Percentiles rank a stretch among this genome's conserved stretches.
phyloP scores from a whole-genome alignment of 2,113 vertebrate species.

The Nothoprocta perdicaria region DNA sequence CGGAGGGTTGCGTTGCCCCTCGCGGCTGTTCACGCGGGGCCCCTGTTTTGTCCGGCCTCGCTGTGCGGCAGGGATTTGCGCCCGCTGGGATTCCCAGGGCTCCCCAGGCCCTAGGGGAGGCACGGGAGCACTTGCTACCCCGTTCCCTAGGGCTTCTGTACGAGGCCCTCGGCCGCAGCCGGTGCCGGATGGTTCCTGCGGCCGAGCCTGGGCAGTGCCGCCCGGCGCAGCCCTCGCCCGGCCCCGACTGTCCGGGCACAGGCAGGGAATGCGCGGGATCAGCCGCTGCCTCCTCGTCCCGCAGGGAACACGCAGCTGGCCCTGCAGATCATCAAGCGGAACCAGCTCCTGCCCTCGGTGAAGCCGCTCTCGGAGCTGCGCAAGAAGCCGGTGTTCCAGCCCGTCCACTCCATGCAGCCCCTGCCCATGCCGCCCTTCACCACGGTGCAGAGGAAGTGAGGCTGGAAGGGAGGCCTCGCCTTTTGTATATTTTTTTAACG shows the following conservation, averaged over 20 bases:
- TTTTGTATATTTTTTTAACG: constrained; percentile 66
- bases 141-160: too few relatives aligned
- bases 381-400: constrained; percentile 86
- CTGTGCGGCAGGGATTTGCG: background rate
- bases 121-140: too few relatives aligned
- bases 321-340: constrained; percentile 98
- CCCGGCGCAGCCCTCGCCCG: too few relatives aligned
- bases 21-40: background rate
- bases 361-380: constrained; percentile 86
- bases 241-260: too few relatives aligned
- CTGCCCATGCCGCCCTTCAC: constrained; percentile 91
- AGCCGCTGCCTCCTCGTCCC: background rate
- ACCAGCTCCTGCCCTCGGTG: constrained; percentile 90
- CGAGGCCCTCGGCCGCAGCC: too few relatives aligned
- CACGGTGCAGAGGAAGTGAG: constrained; percentile 93
- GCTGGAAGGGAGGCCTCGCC: background rate
- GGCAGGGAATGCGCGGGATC: too few relatives aligned
- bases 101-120: too few relatives aligned
- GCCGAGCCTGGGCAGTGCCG: too few relatives aligned
- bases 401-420: constrained; percentile 85
- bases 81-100: too few relatives aligned
- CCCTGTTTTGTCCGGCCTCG: background rate
- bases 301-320: constrained; percentile 96
- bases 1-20: background rate
- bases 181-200: too few relatives aligned